phyloP scores from a whole-genome alignment of 2,888 invertebrate genomes.

The Stenurella melanura region DNA sequence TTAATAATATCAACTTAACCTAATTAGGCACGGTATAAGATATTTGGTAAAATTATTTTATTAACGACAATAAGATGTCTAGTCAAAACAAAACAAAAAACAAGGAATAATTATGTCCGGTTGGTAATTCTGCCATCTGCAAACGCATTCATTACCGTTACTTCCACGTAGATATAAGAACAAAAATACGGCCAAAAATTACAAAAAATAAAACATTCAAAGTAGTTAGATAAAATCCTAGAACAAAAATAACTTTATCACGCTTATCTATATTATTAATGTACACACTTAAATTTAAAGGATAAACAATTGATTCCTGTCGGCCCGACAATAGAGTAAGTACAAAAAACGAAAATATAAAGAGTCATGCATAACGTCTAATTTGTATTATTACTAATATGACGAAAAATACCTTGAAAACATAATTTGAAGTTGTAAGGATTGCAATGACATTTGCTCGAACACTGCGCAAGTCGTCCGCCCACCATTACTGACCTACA shows the following conservation, averaged over 20 bases:
- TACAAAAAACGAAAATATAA: constrained; percentile 15
- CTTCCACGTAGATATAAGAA: too few relatives aligned
- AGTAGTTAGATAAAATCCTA: constrained; percentile 1
- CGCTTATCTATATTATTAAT: constrained; percentile 25
- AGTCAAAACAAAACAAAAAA: constrained; percentile 14
- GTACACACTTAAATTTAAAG: constrained; percentile 22
- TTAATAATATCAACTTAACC: constrained; percentile 10
- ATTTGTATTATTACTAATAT: constrained; percentile 41
- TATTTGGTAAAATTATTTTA: constrained; percentile 17
- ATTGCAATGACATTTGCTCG: constrained; percentile 60
- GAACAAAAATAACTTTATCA: constrained; percentile 32
- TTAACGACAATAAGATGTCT: constrained; percentile 15
- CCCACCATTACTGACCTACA: constrained; percentile 73
- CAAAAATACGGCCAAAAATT: not conserved
- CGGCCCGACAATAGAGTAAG: not conserved
- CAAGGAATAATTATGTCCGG: not conserved
- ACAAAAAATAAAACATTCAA: constrained; percentile 5
- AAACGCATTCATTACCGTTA: too few relatives aligned
- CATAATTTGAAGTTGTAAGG: constrained; percentile 50
- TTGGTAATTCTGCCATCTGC: not conserved
- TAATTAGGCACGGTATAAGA: constrained; percentile 7
- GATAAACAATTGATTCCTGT: constrained; percentile 18
- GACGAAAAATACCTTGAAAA: constrained; percentile 55
- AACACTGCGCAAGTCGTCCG: constrained; percentile 68
- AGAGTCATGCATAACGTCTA: constrained; percentile 39